These are phyloP conservation scores for Leptinotarsa tumamoca DNA, from an alignment of 2,888 invertebrate genomes.

Conservation along the genomic window DNA sequence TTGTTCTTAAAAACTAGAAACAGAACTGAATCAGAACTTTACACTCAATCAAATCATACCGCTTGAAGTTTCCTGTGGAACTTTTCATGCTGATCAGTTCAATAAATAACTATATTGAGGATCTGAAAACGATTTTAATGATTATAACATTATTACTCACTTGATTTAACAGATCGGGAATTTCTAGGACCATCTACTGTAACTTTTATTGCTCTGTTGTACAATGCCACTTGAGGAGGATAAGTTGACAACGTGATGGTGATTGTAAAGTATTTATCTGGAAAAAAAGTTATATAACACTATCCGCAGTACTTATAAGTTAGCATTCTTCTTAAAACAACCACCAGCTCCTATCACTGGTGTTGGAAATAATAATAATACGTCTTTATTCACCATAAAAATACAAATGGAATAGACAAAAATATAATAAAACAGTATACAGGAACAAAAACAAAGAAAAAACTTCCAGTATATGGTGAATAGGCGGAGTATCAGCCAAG, in stretches of 20 bases:
- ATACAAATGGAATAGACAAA: no score
- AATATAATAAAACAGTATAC: no score
- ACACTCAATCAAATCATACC: no score
- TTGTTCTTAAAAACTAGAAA: no score
- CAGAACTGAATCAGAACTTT: no score
- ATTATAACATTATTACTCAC: neutral
- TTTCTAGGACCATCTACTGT: constrained; percentile 2
- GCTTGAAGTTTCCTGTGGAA: no score
- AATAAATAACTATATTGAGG: no score
- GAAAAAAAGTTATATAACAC: neutral
- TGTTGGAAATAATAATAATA: neutral
- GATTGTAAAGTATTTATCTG: neutral
- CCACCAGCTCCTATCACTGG: neutral
- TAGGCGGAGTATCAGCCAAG: no score
- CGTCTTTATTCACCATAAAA: no score
- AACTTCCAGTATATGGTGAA: no score
- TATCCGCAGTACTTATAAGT: no score
- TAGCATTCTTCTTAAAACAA: neutral
- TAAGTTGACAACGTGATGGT: neutral
- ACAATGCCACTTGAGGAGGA: neutral
- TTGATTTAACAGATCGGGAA: neutral
- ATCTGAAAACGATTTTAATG: neutral
- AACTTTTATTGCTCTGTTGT: constrained; percentile 3
- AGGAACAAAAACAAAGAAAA: no score
- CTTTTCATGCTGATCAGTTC: neutral